phyloP scores from a whole-genome alignment of 2,888 invertebrate genomes.

The Dinocampus coccinellae region DNA sequence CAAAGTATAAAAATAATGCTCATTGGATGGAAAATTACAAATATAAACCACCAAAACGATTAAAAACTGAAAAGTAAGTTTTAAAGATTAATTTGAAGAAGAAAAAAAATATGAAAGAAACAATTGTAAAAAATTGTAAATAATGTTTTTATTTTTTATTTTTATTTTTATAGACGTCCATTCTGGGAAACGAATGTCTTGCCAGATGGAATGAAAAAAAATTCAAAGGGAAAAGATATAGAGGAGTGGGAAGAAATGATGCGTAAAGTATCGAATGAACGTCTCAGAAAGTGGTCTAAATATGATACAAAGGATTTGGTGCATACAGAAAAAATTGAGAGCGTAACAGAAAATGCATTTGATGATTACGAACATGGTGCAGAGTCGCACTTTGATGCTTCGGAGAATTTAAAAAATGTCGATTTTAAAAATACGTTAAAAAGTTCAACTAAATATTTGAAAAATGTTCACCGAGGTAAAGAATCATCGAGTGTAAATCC shows the following conservation, averaged over 20 bases:
- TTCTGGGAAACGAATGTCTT: constrained; percentile 35
- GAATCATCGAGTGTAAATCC: no score
- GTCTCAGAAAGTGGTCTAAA: constrained; percentile 10
- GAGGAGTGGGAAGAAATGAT: constrained; percentile 46
- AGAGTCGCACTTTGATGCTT: neutral
- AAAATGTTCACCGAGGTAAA: neutral
- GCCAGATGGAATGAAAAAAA: constrained; percentile 14
- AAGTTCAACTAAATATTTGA: neutral
- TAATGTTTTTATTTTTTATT: no score
- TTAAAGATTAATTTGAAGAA: constrained; percentile 17
- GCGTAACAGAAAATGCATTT: neutral
- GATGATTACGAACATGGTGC: neutral
- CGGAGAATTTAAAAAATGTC: neutral
- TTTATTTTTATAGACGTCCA: constrained; percentile 37
- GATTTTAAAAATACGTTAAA: neutral
- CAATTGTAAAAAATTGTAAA: no score
- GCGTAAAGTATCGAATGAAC: constrained; percentile 41
- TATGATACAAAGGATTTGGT: neutral
- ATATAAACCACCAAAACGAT: constrained; percentile 41
- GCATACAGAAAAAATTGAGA: neutral
- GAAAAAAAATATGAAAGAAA: constrained; percentile 4
- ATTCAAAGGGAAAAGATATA: constrained; percentile 29
- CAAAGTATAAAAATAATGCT: constrained; percentile 37
- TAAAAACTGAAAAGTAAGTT: constrained; percentile 39
- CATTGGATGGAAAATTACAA: constrained; percentile 43